Percentiles rank a stretch among this genome's conserved stretches.
These are phyloP conservation scores for Podotricha telesiphe DNA, from an alignment of 2,888 invertebrate genomes.

Conservation along the genomic window DNA sequence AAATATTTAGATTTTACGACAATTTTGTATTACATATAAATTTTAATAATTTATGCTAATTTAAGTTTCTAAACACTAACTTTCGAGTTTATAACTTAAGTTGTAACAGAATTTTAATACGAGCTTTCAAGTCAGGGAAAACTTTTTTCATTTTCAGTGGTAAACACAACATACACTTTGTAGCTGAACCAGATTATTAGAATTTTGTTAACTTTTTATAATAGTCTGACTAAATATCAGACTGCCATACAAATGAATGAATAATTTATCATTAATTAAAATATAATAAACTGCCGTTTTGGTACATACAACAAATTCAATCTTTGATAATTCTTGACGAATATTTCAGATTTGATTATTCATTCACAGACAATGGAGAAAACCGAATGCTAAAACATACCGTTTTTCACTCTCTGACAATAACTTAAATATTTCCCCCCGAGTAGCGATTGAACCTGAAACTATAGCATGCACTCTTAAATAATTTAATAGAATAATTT, in stretches of 20 bases:
- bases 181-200: neutral
- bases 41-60: neutral
- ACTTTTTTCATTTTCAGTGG: neutral
- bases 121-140: neutral
- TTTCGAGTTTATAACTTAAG: neutral
- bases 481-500: no score
- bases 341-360: no score
- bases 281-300: no score
- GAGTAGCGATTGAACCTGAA: no score
- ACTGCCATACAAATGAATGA: neutral
- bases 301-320: no score
- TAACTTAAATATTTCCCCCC: no score
- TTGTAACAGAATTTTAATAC: neutral
- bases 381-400: no score
- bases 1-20: neutral
- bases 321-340: no score
- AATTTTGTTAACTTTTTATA: neutral
- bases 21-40: neutral
- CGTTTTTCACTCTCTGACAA: no score
- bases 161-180: neutral
- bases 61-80: neutral
- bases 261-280: no score
- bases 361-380: no score
- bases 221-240: neutral
- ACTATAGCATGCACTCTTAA: no score